Evolutionary conservation across 2,888 invertebrate species (phyloP).

Genomic region (Ophion ellenae): DNA sequence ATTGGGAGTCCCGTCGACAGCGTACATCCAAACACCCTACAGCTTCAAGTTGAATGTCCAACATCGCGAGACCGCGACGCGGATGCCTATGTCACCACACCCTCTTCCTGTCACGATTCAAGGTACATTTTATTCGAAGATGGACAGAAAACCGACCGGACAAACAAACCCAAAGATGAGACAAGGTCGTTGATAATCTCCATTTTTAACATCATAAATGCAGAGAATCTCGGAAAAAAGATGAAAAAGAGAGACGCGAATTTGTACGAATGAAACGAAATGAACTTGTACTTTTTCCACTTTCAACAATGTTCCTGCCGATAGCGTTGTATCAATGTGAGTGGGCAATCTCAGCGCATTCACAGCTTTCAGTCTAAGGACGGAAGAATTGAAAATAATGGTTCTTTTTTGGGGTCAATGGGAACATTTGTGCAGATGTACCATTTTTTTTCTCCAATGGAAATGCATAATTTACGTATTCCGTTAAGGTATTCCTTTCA

Average conservation of each 20-base stretch:
- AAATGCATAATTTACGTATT: too few relatives aligned
- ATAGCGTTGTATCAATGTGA: too few relatives aligned
- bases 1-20: slow-evolving; percentile 71
- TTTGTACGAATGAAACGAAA: not conserved
- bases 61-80: slow-evolving; percentile 73
- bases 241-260: not conserved
- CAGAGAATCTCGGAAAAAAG: too few relatives aligned
- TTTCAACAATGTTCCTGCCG: not conserved
- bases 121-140: slow-evolving; percentile 73
- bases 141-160: not conserved
- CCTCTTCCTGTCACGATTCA: slow-evolving; percentile 79
- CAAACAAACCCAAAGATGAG: not conserved
- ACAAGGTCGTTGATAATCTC: not conserved
- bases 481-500: too few relatives aligned
- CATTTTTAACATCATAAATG: not conserved
- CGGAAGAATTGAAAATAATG: too few relatives aligned
- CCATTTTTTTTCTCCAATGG: too few relatives aligned
- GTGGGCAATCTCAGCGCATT: too few relatives aligned
- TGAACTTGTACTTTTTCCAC: not conserved
- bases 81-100: slow-evolving; percentile 80
- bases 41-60: slow-evolving; percentile 76
- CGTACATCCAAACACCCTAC: slow-evolving; percentile 72
- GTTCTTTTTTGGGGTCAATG: too few relatives aligned
- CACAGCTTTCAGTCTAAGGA: too few relatives aligned
- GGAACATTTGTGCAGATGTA: too few relatives aligned